Percentiles rank a stretch among this genome's conserved stretches.
Evolutionary conservation across 2,888 invertebrate species (phyloP).

Genomic region (Fragum fragum): DNA sequence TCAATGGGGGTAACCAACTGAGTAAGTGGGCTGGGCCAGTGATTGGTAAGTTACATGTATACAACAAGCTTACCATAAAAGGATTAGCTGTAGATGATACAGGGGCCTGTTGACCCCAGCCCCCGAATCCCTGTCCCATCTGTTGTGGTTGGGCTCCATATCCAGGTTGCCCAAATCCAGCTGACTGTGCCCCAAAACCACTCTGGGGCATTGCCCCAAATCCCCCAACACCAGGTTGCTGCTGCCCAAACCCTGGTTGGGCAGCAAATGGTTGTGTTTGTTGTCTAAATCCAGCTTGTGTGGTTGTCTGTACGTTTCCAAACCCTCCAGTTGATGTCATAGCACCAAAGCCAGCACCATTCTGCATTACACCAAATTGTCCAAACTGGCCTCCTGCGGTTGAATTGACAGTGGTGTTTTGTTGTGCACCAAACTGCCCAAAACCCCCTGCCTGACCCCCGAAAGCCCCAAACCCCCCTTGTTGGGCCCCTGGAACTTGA

Average conservation of each 20-base stretch:
- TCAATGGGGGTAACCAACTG: too few species aligned
- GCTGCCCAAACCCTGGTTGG: slow-evolving; percentile 60
- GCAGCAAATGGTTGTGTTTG: slow-evolving; percentile 31
- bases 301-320: slow-evolving; percentile 48
- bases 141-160: slow-evolving; percentile 49
- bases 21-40: too few species aligned
- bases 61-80: slow-evolving; percentile 81
- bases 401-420: slow-evolving; percentile 30
- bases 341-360: slow-evolving; percentile 75
- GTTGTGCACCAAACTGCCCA: slow-evolving; percentile 65
- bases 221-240: slow-evolving; percentile 45
- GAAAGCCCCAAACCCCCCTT: slow-evolving; percentile 44
- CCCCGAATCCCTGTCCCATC: slow-evolving; percentile 53
- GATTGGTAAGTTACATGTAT: too few species aligned
- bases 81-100: slow-evolving; percentile 74
- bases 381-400: slow-evolving; percentile 65
- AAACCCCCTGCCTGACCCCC: slow-evolving; percentile 61
- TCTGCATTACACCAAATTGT: slow-evolving; percentile 67
- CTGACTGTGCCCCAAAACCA: slow-evolving; percentile 39
- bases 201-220: slow-evolving; percentile 45
- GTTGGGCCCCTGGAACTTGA: slow-evolving; percentile 36
- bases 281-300: slow-evolving; percentile 40
- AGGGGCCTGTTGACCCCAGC: slow-evolving; percentile 49
- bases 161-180: slow-evolving; percentile 39
- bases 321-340: slow-evolving; percentile 54